phyloP scores from a whole-genome alignment of 2,888 invertebrate genomes.

The Drosophila diplacantha region DNA sequence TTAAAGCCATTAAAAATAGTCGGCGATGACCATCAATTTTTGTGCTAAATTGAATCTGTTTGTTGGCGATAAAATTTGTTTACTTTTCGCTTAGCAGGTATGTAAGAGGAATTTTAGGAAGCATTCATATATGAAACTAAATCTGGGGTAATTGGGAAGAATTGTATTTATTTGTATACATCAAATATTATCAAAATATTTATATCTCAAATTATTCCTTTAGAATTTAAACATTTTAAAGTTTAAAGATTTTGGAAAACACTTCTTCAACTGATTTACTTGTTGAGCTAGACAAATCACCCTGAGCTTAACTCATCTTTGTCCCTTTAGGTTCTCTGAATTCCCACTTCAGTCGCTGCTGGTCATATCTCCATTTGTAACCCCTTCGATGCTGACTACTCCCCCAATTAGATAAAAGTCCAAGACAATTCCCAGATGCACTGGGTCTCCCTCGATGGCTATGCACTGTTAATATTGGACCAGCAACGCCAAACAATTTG shows the following conservation, averaged over 20 bases:
- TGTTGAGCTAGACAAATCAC: not conserved
- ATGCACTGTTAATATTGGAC: slow-evolving; percentile 39
- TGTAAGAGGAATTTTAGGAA: slow-evolving; percentile 9
- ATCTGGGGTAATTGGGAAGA: too few relatives aligned
- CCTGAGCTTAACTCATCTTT: not conserved
- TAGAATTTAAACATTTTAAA: too few relatives aligned
- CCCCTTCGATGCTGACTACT: not conserved
- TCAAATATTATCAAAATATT: too few relatives aligned
- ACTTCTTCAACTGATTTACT: too few relatives aligned
- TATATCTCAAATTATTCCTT: too few relatives aligned
- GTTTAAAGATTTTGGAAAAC: too few relatives aligned
- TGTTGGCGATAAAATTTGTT: slow-evolving; percentile 15
- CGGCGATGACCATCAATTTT: slow-evolving; percentile 24
- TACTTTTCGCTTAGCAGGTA: slow-evolving; percentile 52
- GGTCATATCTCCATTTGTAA: not conserved
- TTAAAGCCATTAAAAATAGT: slow-evolving; percentile 27
- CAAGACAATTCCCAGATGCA: slow-evolving; percentile 24
- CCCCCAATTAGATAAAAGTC: slow-evolving; percentile 5
- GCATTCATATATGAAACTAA: too few relatives aligned
- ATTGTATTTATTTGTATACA: too few relatives aligned
- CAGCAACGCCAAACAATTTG: slow-evolving; percentile 42
- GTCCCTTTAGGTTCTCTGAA: not conserved
- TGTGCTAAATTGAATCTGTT: slow-evolving; percentile 27
- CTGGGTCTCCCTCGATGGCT: slow-evolving; percentile 8
- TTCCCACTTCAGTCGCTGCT: not conserved